Percentiles rank a stretch among this genome's conserved stretches.
Evolutionary conservation across 2,113 vertebrate species (phyloP).

Genomic region (Sula dactylatra): DNA sequence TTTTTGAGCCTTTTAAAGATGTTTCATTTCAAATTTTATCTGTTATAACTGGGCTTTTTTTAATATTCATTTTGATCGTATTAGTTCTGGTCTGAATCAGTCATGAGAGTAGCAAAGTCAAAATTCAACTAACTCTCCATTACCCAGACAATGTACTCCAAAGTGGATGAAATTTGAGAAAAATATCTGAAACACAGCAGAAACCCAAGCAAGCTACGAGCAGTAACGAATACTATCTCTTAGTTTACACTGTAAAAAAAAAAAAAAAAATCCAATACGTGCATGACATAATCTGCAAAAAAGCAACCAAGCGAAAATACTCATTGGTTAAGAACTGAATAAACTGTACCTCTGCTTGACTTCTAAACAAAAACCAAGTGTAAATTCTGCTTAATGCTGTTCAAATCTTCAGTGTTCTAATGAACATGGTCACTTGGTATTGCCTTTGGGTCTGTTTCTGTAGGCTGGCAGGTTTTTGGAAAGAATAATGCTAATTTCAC

Average conservation of each 20-base stretch:
- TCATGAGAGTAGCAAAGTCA: neutral
- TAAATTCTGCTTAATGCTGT: neutral
- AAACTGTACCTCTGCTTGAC: neutral
- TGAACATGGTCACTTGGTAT: neutral
- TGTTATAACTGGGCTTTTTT: fast-evolving
- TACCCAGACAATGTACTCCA: neutral
- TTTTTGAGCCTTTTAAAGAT: neutral
- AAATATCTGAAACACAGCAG: neutral
- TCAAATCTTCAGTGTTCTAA: neutral
- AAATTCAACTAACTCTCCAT: neutral
- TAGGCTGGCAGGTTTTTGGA: neutral
- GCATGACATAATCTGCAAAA: neutral
- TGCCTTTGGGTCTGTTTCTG: neutral
- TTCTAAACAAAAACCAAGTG: neutral
- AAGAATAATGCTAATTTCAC: neutral
- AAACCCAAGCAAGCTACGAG: neutral
- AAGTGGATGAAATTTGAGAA: neutral
- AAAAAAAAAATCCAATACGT: fast-evolving
- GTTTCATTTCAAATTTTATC: neutral
- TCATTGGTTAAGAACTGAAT: neutral
- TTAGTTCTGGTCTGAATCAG: neutral
- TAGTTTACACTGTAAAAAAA: neutral
- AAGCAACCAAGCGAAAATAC: neutral
- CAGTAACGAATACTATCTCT: neutral
- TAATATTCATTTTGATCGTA: neutral